Evolutionary conservation across 2,797 vertebrate species (phyloP).

Genomic region (Taenioides sp.): DNA sequence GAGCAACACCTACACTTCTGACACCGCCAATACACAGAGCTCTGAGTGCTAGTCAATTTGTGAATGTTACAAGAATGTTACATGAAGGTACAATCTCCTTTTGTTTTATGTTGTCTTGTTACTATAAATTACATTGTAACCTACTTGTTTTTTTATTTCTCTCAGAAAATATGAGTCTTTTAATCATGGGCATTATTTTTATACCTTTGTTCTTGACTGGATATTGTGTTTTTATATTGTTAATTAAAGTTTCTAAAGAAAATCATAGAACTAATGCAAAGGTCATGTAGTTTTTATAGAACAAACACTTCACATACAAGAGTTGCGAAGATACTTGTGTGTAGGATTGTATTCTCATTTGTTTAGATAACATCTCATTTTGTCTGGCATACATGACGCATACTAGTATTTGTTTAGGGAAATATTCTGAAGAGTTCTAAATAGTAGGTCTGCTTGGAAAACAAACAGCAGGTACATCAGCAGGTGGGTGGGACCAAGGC

Average conservation of each 20-base stretch:
- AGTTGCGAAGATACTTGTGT: no score
- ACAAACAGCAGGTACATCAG: background rate
- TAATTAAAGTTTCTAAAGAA: background rate
- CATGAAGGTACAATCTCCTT: no score
- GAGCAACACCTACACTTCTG: conserved; percentile 76
- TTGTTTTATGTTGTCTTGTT: background rate
- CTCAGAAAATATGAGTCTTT: no score
- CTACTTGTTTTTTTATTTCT: no score
- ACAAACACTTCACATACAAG: no score
- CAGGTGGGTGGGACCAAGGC: background rate
- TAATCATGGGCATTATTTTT: background rate
- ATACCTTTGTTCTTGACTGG: background rate
- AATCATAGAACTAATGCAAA: background rate
- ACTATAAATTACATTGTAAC: background rate
- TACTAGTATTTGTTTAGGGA: no score
- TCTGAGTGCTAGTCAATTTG: conserved; percentile 60
- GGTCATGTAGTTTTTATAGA: background rate
- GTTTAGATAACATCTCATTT: no score
- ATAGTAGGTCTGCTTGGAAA: background rate
- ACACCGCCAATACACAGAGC: conserved; percentile 77
- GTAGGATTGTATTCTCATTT: no score
- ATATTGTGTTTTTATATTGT: background rate
- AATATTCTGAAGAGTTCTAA: no score
- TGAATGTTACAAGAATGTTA: no score
- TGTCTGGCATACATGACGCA: no score